Evolutionary conservation across 2,113 vertebrate species (phyloP), one percentile per base, ranked within the genome.

Genomic region (Oncorhynchus kisutch): DNA sequence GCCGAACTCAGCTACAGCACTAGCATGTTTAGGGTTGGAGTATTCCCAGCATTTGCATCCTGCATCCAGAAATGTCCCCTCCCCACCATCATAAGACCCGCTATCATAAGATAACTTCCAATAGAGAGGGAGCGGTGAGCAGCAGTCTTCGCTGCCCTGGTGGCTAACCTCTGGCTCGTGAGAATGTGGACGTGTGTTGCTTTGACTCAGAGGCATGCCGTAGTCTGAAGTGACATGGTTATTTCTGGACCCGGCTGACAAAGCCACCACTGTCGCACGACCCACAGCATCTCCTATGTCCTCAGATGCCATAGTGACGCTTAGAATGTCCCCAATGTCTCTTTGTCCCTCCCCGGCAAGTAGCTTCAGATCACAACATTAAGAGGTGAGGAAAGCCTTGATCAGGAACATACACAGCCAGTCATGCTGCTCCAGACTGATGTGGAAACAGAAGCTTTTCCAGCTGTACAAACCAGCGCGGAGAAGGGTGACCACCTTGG

Each of bases 261-360:
- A 89, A 80, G 82, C 71, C 78, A 82, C 71, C 78, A 81, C 84
- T 88, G 91, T 92, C 82, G 87, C 87, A 86, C 78, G 79, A 77
- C 85, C 59, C 59, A 54, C 51, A 54, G 85, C 75, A 49, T 90
- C 88, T 54, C 83, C 83, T 0, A 90, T 83, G 81, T 94, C 91
- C 91, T 95, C 93, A 49, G 94, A 94, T 72, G 94, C 92, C 94
- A 97, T 96, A 60, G 73, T 83, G 87, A 92, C 72, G 69, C 67
- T 72, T 34, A 76, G 82, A 51, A 87, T 81, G 48, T 82, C 83
- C 80, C 45, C 76, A 24, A 68, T 78, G 75, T 18, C 39, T 11
- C 39, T 45, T 45, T 45, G 39, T 45, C 69, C 79, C 45, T 78
- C 66, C 49, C 82, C 78, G 6, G 70, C 75, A 80, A 84, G 69